Conservation (phyloP, 2,888 invertebrate genomes). For the Ormyrus pomaceus region DNA sequence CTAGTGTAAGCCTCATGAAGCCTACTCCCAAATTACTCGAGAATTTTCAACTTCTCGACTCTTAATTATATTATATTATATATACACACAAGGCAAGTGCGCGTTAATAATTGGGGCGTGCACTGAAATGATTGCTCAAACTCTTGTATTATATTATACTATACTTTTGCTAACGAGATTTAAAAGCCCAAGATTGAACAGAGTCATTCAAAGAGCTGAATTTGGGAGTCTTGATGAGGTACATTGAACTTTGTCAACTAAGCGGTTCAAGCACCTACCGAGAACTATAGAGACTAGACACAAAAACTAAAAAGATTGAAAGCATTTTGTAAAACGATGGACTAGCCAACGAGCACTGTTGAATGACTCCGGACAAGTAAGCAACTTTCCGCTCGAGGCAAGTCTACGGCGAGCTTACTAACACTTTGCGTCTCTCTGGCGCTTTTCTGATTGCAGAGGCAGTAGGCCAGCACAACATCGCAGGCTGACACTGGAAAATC, state of each 20-base stretch:
- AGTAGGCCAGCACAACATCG: conserved; percentile 30
- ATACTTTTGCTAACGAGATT: conserved; percentile 72
- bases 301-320: background rate
- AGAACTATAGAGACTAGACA: background rate
- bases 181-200: conserved; percentile 67
- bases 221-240: conserved; percentile 76
- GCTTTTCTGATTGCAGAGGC: conserved; percentile 55
- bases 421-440: conserved; percentile 15
- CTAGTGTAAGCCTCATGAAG: conserved; percentile 73
- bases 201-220: conserved; percentile 70
- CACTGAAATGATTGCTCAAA: too few relatives aligned
- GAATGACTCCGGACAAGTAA: conserved; percentile 45
- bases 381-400: background rate
- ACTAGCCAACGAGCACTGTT: conserved; percentile 20
- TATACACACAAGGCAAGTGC: too few relatives aligned
- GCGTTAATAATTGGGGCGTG: too few relatives aligned
- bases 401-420: background rate
- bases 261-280: background rate
- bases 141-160: too few relatives aligned
- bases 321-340: background rate
- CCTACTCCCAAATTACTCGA: conserved; percentile 72
- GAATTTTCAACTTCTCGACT: conserved; percentile 2
- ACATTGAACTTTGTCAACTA: conserved; percentile 41
- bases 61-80: too few relatives aligned
- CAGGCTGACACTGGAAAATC: conserved; percentile 43